Evolutionary conservation across 1,140 invertebrate genomes (phyloP), one percentile per base, ranked within the genome.

Genomic region (Ceratosolen solmsi): DNA sequence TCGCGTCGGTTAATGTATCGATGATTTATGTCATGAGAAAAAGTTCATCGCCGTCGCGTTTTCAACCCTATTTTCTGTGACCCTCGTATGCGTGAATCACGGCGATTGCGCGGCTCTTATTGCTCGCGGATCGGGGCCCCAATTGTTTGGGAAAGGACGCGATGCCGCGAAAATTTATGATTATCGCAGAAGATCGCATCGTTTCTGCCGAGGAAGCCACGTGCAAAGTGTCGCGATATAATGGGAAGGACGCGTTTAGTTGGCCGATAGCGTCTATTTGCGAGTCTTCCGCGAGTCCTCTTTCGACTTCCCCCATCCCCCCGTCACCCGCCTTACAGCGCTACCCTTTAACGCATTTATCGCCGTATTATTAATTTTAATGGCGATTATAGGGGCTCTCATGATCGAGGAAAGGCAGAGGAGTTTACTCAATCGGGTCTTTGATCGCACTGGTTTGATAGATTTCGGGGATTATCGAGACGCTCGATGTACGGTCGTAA

Each of bases 11-110:
- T 74, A 80, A 73, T 80, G 33, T 15, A 27, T 11, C 13, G 36
- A 7, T 80, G 79, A 80, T 80, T 80, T 80, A 80, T 80, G 63
- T 56, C 30, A 33, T 80, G 70, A 41, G 41, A 74, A 80, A 60
- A 65, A 25, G n/a, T n/a, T 13, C n/a, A 9, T 41, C 41, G 68
- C 22, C 33, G 17, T n/a, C 15, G 30, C 15, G 13, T 8, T 68
- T 38, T 20, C 63, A 68, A 33, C n/a, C 13, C 20, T 60, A 30
- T 30, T 27, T n/a, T 11, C 36, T 20, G 33, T 38, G 63, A 68
- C 38, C 22, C 38, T 17, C 36, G 36, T 8, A 68, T 33, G 33
- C 36, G 17, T 33, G 60, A 33, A 33, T 30, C 9, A 65, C 60
- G 60, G 15, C 30, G 33, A n/a, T n/a, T n/a, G n/a, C n/a, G n/a